These are phyloP conservation scores for Boloria selene DNA, from an alignment of 2,888 invertebrate genomes.

Conservation along the genomic window DNA sequence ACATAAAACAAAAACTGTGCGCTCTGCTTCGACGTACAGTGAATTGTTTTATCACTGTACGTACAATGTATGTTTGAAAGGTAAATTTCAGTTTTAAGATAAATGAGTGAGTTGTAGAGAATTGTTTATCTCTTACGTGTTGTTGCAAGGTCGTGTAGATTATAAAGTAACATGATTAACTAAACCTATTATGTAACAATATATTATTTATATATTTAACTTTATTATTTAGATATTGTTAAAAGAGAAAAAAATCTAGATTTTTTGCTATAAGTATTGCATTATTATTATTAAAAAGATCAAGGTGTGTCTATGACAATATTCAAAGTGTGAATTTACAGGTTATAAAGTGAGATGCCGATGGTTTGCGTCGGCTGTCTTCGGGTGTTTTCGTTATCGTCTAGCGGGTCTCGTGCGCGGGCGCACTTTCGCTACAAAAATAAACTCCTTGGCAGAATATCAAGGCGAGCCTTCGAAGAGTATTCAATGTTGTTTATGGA, in stretches of 20 bases:
- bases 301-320: background rate
- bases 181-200: too few species aligned
- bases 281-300: background rate
- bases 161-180: too few species aligned
- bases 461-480: constrained; percentile 78
- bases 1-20: background rate
- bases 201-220: too few species aligned
- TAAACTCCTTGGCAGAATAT: constrained; percentile 80
- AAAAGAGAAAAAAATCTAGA: too few species aligned
- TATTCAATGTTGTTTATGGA: constrained; percentile 66
- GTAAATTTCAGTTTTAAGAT: background rate
- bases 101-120: background rate
- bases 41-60: background rate
- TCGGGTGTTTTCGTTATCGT: constrained; percentile 65
- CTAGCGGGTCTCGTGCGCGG: constrained; percentile 71
- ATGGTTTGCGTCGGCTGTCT: constrained; percentile 9
- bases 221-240: too few species aligned
- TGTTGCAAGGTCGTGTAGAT: too few species aligned
- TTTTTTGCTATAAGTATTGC: too few species aligned
- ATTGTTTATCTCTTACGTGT: too few species aligned
- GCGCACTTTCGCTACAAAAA: constrained; percentile 79
- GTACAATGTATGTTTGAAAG: background rate
- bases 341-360: constrained; percentile 11
- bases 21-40: background rate
- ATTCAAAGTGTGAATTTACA: constrained; percentile 17